A percentile compares a stretch with the other conserved stretches of the same genome.
phyloP scores from a whole-genome alignment of 53 echinoderm and acorn worm species.

The Glandiceps talaboti region DNA sequence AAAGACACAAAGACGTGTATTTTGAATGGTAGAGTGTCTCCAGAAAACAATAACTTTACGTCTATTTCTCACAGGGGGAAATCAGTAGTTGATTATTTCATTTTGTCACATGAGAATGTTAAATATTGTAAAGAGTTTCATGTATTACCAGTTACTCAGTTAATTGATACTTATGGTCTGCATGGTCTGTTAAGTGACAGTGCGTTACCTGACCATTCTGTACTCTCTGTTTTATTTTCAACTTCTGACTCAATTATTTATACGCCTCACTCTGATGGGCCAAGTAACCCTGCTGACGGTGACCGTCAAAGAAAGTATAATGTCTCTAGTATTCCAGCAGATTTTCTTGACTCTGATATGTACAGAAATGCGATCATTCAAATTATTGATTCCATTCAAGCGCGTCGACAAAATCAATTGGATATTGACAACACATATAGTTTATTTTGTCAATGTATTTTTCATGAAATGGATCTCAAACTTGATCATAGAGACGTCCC shows the following conservation, averaged over 20 bases:
- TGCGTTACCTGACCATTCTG: neutral
- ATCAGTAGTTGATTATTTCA: neutral
- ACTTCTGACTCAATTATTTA: neutral
- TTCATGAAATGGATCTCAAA: neutral
- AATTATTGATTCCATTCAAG: neutral
- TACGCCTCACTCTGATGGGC: neutral
- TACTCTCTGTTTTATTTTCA: neutral
- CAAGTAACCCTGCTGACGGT: neutral
- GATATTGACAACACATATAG: neutral
- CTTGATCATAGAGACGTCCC: neutral
- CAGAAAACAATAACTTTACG: no score
- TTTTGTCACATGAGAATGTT: neutral
- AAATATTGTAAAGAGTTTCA: neutral
- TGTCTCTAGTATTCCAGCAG: neutral
- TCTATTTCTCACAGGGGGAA: no score
- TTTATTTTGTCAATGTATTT: neutral
- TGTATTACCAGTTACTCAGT: neutral
- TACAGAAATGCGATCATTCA: neutral
- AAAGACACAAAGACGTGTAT: no score
- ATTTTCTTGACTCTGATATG: neutral
- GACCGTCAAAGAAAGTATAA: neutral
- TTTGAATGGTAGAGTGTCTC: no score
- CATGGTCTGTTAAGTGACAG: neutral
- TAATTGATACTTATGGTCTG: neutral
- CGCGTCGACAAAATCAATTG: neutral